These are phyloP conservation scores for Cloeon dipterum DNA, from an alignment of 2,888 invertebrate genomes.

Conservation along the genomic window DNA sequence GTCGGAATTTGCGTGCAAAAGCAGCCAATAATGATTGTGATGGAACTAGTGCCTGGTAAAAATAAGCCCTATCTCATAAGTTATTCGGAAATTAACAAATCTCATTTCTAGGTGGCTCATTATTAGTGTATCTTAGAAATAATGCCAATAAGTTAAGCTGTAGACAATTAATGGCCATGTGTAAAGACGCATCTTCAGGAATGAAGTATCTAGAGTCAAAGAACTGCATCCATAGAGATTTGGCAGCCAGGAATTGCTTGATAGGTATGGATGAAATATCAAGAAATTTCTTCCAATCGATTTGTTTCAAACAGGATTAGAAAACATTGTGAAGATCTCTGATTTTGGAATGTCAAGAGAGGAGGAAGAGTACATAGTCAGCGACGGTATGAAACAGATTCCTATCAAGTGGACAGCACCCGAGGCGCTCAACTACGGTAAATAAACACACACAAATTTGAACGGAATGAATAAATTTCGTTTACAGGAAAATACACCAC, in stretches of 20 bases:
- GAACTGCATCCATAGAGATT: constrained; percentile 87
- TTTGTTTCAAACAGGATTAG: constrained; percentile 31
- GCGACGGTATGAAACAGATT: constrained; percentile 95
- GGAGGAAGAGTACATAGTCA: constrained; percentile 90
- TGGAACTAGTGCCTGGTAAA: constrained; percentile 80
- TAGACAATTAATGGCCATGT: constrained; percentile 62
- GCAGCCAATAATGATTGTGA: constrained; percentile 97
- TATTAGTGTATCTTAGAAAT: constrained; percentile 69
- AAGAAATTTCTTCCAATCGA: too few species aligned
- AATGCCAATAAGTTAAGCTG: constrained; percentile 38
- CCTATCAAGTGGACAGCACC: constrained; percentile 98
- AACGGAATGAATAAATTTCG: constrained; percentile 3
- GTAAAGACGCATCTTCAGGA: constrained; percentile 78
- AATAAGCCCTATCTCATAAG: too few species aligned
- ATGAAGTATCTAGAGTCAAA: constrained; percentile 91
- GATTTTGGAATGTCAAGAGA: constrained; percentile 97
- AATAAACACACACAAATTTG: too few species aligned
- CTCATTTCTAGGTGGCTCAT: constrained; percentile 53
- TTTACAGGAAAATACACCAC: constrained; percentile 73
- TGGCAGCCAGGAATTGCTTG: constrained; percentile 86
- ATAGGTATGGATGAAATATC: constrained; percentile 28
- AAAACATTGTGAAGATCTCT: constrained; percentile 82
- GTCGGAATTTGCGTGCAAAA: constrained; percentile 96
- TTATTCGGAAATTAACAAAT: background rate
- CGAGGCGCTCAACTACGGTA: constrained; percentile 84